Evolutionary conservation across 1,140 invertebrate genomes (phyloP).

Genomic region (Scaptomyza hsui): DNA sequence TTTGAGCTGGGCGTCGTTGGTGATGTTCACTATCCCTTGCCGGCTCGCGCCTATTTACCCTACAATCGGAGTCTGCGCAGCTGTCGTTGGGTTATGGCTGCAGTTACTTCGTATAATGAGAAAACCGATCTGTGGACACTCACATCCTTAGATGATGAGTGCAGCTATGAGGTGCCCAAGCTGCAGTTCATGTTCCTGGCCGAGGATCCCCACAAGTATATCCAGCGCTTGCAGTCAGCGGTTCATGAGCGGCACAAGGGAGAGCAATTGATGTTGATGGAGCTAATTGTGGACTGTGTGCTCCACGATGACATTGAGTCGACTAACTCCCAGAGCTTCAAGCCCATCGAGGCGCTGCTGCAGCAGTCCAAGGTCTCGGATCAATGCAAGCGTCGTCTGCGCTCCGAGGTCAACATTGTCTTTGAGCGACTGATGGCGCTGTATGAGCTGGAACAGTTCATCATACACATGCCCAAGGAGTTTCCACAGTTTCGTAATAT

Average conservation of each 20-base stretch:
- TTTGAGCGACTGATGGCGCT: constrained; percentile 77
- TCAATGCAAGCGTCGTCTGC: constrained; percentile 56
- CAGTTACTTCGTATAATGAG: constrained; percentile 55
- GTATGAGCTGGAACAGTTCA: constrained; percentile 75
- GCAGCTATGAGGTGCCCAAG: constrained; percentile 64
- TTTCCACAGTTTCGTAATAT: constrained; percentile 68
- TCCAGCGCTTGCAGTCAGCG: constrained; percentile 62
- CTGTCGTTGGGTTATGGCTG: constrained; percentile 67
- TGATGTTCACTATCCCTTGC: constrained; percentile 58
- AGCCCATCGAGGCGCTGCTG: constrained; percentile 59
- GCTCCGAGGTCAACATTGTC: constrained; percentile 68
- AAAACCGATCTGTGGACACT: constrained; percentile 59
- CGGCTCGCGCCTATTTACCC: constrained; percentile 67
- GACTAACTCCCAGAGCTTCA: constrained; percentile 56
- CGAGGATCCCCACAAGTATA: constrained; percentile 70
- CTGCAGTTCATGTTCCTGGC: constrained; percentile 80
- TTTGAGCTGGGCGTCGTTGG: constrained; percentile 71
- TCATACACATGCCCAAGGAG: constrained; percentile 74
- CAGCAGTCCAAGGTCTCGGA: constrained; percentile 39
- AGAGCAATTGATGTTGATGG: constrained; percentile 71
- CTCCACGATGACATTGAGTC: constrained; percentile 69
- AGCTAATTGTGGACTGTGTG: constrained; percentile 77
- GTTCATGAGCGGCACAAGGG: constrained; percentile 64
- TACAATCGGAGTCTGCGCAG: constrained; percentile 52
- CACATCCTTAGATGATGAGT: constrained; percentile 56